Evolutionary conservation across 2,797 vertebrate species (phyloP).

Genomic region (Enteromius mattozi): DNA sequence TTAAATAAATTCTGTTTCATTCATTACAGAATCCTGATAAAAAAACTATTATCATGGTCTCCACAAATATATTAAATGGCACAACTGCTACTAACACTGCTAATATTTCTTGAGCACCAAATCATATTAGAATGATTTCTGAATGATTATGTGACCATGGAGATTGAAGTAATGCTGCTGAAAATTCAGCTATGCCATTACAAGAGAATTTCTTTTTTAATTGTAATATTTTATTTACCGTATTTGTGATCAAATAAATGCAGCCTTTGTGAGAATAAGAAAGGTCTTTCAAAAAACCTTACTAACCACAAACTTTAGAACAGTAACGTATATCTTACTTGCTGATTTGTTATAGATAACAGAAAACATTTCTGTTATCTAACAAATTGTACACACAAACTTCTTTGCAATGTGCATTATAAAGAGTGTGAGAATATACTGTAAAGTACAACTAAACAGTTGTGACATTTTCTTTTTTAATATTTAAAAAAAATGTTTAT

Average conservation of each 20-base stretch:
- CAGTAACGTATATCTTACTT: neutral
- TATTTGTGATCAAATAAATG: neutral
- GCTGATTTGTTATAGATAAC: neutral
- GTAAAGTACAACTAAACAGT: no score
- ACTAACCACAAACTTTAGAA: neutral
- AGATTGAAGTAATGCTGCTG: neutral
- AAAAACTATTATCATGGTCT: neutral
- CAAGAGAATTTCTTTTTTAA: neutral
- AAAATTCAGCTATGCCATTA: neutral
- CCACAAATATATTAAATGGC: neutral
- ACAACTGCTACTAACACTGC: neutral
- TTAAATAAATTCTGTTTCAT: neutral
- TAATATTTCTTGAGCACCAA: neutral
- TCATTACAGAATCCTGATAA: neutral
- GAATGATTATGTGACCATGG: neutral
- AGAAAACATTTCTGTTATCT: neutral
- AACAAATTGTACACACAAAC: neutral
- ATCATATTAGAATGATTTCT: neutral
- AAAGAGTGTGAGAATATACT: neutral
- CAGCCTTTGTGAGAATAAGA: neutral
- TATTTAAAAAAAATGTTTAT: neutral
- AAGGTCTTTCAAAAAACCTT: neutral
- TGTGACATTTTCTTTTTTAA: neutral
- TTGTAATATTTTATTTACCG: neutral
- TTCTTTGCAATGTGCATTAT: neutral